phyloP scores from a whole-genome alignment of 2,113 vertebrate species.

The Nyctereutes procyonoides region DNA sequence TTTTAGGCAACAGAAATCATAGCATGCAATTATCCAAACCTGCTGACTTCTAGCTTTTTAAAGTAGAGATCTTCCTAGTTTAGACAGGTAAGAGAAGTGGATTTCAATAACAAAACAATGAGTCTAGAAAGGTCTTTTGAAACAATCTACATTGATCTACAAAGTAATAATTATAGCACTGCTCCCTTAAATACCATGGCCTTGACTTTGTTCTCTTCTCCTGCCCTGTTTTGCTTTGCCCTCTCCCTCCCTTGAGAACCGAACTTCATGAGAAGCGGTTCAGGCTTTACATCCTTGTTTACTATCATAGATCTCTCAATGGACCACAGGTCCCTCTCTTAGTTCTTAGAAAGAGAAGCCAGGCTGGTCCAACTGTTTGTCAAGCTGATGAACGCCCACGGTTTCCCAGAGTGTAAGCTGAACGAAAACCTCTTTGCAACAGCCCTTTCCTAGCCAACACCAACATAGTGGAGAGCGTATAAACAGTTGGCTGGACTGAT shows the following conservation, averaged over 20 bases:
- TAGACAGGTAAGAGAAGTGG: neutral
- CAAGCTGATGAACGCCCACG: constrained; percentile 73
- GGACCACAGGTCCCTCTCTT: constrained; percentile 50
- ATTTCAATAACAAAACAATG: neutral
- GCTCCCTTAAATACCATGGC: neutral
- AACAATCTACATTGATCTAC: neutral
- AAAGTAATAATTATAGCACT: neutral
- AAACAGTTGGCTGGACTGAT: constrained; percentile 83
- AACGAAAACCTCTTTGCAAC: constrained; percentile 80
- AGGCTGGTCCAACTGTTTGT: constrained; percentile 64
- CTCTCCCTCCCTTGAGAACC: neutral
- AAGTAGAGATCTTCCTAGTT: neutral
- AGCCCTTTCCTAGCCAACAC: constrained; percentile 83
- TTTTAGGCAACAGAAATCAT: neutral
- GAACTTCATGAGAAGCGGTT: rapidly evolving
- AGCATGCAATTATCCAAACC: neutral
- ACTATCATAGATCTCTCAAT: neutral
- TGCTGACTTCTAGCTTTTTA: neutral
- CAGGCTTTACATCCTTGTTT: neutral
- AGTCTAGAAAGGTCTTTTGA: neutral
- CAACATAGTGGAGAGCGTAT: constrained; percentile 83
- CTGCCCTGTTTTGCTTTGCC: neutral
- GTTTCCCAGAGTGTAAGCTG: constrained; percentile 59
- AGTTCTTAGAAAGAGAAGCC: constrained; percentile 82
- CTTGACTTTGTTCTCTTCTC: neutral